These are phyloP conservation scores for Anser cygnoides DNA, from an alignment of 2,113 vertebrate genomes.

Conservation along the genomic window DNA sequence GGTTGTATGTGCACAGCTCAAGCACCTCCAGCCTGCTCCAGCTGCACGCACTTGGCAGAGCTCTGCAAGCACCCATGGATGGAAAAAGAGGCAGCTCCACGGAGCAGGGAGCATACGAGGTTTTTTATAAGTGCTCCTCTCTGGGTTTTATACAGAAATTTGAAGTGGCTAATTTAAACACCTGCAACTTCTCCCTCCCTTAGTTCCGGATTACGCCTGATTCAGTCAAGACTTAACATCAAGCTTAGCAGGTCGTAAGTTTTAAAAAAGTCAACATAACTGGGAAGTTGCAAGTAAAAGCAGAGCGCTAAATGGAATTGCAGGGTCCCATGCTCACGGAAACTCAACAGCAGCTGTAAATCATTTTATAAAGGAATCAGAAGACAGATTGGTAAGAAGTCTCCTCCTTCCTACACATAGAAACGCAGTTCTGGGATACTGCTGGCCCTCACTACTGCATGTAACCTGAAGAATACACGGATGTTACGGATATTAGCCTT, in stretches of 20 bases:
- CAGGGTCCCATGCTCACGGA: not conserved
- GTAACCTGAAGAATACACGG: not conserved
- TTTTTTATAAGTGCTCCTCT: not conserved
- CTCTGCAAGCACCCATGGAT: not conserved
- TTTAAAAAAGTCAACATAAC: not conserved
- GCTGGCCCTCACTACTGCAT: not conserved
- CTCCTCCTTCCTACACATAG: not conserved
- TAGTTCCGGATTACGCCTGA: not conserved
- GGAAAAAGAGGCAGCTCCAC: not conserved
- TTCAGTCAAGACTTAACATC: not conserved
- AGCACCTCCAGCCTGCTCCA: not conserved
- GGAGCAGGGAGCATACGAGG: not conserved
- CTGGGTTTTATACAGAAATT: not conserved
- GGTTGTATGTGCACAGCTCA: not conserved
- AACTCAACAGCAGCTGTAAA: not conserved
- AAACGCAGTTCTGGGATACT: not conserved
- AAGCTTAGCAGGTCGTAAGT: not conserved
- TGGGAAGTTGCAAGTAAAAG: not conserved
- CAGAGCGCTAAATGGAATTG: not conserved
- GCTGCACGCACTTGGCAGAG: not conserved
- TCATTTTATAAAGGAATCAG: not conserved
- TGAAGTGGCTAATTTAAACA: slow-evolving; percentile 4
- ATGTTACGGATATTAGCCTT: not conserved
- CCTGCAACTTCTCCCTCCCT: not conserved
- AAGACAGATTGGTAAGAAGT: not conserved